Conservation (phyloP, 2,888 invertebrate genomes). For the Acronicta leporina region DNA sequence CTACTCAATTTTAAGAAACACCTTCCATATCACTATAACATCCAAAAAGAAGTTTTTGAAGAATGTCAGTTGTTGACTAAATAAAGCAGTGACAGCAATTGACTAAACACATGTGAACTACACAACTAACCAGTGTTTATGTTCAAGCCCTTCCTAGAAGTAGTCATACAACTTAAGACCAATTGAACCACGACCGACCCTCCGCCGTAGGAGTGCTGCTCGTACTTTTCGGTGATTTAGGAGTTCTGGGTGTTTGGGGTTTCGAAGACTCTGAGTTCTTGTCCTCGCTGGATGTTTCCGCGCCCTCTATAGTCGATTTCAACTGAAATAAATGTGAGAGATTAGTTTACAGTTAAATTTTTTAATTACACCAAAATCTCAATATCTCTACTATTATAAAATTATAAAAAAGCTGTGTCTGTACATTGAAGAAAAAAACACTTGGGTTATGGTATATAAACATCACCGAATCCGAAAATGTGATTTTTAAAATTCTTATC, state of each 20-base stretch:
- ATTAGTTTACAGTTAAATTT: too few species aligned
- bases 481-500: too few species aligned
- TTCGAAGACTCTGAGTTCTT: conserved; percentile 71
- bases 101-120: conserved; percentile 32
- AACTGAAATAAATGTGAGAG: conserved; percentile 64
- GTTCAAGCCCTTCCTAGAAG: conserved; percentile 40
- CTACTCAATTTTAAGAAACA: conserved; percentile 11
- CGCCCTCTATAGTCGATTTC: conserved; percentile 73
- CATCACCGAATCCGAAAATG: too few species aligned
- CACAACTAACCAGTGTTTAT: conserved; percentile 15
- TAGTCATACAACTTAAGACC: conserved; percentile 77
- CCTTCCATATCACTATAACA: background rate
- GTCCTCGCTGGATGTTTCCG: conserved; percentile 63
- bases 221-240: conserved; percentile 72
- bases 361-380: too few species aligned
- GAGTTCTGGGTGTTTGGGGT: conserved; percentile 70
- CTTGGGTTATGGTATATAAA: too few species aligned
- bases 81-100: conserved; percentile 11
- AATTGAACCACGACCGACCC: conserved; percentile 88
- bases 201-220: conserved; percentile 76
- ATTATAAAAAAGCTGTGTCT: too few species aligned
- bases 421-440: too few species aligned
- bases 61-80: conserved; percentile 13
- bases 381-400: too few species aligned
- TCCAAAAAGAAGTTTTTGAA: background rate